Conservation (phyloP, 2,113 vertebrate species). For the Aphyosemion australe region DNA sequence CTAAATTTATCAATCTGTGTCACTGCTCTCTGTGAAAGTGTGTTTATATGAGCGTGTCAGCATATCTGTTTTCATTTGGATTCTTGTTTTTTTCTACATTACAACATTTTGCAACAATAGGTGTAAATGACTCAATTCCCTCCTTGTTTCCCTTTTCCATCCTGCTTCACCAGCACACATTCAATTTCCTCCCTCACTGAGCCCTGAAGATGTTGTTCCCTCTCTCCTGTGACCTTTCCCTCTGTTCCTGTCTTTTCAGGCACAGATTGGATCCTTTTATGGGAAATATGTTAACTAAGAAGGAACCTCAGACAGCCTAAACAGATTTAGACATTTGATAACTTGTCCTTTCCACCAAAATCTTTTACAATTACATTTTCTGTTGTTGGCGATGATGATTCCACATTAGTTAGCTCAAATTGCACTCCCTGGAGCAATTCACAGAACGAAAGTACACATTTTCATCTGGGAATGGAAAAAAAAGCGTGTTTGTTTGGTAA, state of each 20-base stretch:
- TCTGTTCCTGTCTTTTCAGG: not conserved
- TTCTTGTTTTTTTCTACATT: slow-evolving; percentile 61
- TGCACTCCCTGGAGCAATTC: slow-evolving; percentile 3
- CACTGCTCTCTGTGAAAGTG: slow-evolving; percentile 17
- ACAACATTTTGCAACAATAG: slow-evolving; percentile 53
- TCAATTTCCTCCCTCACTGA: slow-evolving; percentile 1
- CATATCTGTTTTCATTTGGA: slow-evolving; percentile 79
- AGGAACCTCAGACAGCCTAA: not conserved
- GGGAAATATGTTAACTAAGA: slow-evolving; percentile 5
- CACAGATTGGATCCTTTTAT: slow-evolving; percentile 1
- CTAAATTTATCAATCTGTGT: slow-evolving; percentile 26
- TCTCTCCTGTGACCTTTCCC: not conserved
- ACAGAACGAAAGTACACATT: slow-evolving; percentile 9
- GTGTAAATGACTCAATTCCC: slow-evolving; percentile 10
- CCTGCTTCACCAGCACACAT: slow-evolving; percentile 3
- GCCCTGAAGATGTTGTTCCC: not conserved
- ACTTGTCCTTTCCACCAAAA: not conserved
- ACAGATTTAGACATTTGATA: slow-evolving; percentile 3
- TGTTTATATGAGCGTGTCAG: slow-evolving; percentile 29
- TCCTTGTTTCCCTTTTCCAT: slow-evolving; percentile 7
- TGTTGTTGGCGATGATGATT: not conserved
- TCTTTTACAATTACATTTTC: not conserved
- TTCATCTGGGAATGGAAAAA: slow-evolving; percentile 14
- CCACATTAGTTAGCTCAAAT: not conserved
- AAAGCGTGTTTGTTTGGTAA: not conserved